Base-by-base conservation (phyloP, 2,797 vertebrate species). In the Kryptolebias ocellatus region DNA sequence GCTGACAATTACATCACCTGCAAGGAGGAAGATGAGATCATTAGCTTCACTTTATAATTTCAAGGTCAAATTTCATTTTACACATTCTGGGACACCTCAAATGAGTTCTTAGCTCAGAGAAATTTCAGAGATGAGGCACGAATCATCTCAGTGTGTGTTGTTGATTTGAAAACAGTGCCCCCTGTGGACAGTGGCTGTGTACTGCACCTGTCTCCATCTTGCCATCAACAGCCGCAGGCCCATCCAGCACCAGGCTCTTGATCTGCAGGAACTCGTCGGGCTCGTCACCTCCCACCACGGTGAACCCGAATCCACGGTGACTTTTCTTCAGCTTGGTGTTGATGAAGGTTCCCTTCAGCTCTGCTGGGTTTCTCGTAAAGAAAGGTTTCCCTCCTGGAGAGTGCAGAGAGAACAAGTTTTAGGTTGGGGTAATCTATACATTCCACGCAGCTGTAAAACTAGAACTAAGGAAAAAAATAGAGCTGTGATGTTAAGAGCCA, bases 231-330 rank as follows among this genome's bases (percentile, higher is more conserved):
- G 98, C 98, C 0, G 98, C 98, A 0, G 98, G 98, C 4, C 98
- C 98, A 0, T 99, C 98, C 24, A 98, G 92, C 79, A 99, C 97
- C 83, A 99, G 93, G 90, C 98, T 99, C 90, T 99, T 99, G 89
- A 99, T 99, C 88, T 99, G 98, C 0, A 99, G 93, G 88, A 99
- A 99, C 87, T 99, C 98, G 20, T 99, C 98, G 0, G 98, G 98
- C 62, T 99, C 98, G 4, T 99, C 98, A 1, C 98, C 98, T 28
- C 98, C 98, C 0, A 99, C 97, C 0, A 99, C 97, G 0, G 98
- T 99, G 92, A 99, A 99, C 71, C 98, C 98, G 5, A 99, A 99
- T 6, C 98, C 98, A 7, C 98, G 94, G 18, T 95, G 95, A 78
- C 98, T 99, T 92, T 99, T 99, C 92, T 96, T 95, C 81, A 99